phyloP scores from a whole-genome alignment of 1,140 invertebrate species.

The Sycophaga agraensis region DNA sequence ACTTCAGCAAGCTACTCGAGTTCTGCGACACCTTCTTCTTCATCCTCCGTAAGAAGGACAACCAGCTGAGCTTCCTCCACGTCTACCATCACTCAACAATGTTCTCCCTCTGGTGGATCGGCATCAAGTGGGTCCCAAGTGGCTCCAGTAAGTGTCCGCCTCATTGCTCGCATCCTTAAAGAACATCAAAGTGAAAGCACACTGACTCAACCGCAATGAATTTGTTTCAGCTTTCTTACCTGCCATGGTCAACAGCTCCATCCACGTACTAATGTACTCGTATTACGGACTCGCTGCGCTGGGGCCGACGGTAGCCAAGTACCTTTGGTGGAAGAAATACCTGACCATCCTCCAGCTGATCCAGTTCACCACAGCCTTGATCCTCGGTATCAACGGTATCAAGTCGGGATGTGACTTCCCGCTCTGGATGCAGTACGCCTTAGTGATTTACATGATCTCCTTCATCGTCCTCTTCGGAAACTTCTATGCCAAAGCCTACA shows the following conservation, averaged over 20 bases:
- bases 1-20: slow-evolving; percentile 91
- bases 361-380: slow-evolving; percentile 83
- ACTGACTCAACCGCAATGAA: too few relatives aligned
- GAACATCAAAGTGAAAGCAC: too few relatives aligned
- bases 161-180: background rate
- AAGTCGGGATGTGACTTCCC: slow-evolving; percentile 84
- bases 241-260: slow-evolving; percentile 86
- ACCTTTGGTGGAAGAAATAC: slow-evolving; percentile 94
- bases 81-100: slow-evolving; percentile 92
- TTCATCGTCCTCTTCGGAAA: slow-evolving; percentile 90
- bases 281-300: slow-evolving; percentile 87
- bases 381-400: slow-evolving; percentile 82
- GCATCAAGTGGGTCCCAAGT: slow-evolving; percentile 94
- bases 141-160: slow-evolving; percentile 77
- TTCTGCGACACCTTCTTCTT: slow-evolving; percentile 93
- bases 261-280: slow-evolving; percentile 91
- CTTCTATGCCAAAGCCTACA: slow-evolving; percentile 84
- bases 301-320: slow-evolving; percentile 75
- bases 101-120: slow-evolving; percentile 94
- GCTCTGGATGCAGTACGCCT: slow-evolving; percentile 90
- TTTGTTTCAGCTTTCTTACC: slow-evolving; percentile 72
- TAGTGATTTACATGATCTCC: slow-evolving; percentile 87
- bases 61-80: slow-evolving; percentile 86
- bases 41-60: slow-evolving; percentile 84
- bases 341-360: slow-evolving; percentile 84